These are phyloP conservation scores for Seira musarum DNA, from an alignment of 2,888 invertebrate species.

Conservation along the genomic window DNA sequence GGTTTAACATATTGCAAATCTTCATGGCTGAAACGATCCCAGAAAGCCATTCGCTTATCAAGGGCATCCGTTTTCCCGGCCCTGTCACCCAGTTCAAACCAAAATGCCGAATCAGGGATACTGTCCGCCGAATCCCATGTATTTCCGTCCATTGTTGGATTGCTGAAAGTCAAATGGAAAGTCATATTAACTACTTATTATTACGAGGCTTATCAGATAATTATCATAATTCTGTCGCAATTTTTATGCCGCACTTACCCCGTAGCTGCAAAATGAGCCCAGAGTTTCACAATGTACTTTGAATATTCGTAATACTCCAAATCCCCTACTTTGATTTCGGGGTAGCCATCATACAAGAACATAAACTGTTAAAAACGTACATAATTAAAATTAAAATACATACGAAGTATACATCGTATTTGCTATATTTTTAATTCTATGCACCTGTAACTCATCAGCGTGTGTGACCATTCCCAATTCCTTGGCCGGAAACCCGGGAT, in stretches of 20 bases:
- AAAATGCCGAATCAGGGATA: not conserved
- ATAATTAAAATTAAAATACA: too few relatives aligned
- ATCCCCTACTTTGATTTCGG: slow-evolving; percentile 23
- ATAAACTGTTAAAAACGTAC: too few relatives aligned
- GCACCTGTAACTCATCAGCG: slow-evolving; percentile 34
- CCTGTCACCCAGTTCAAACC: slow-evolving; percentile 32
- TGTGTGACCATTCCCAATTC: slow-evolving; percentile 24
- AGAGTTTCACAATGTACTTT: slow-evolving; percentile 17
- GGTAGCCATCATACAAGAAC: slow-evolving; percentile 28
- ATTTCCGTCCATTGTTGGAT: not conserved
- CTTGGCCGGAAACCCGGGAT: slow-evolving; percentile 72
- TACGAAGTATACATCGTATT: too few relatives aligned
- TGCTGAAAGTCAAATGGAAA: too few relatives aligned
- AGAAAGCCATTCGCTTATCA: slow-evolving; percentile 22
- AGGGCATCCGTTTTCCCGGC: not conserved
- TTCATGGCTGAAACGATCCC: too few relatives aligned
- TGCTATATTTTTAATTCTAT: too few relatives aligned
- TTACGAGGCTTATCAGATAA: not conserved
- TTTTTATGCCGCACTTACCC: too few relatives aligned
- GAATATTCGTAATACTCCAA: slow-evolving; percentile 33
- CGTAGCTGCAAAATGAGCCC: slow-evolving; percentile 23
- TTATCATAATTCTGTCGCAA: not conserved
- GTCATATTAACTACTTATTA: too few relatives aligned
- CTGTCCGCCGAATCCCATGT: not conserved
- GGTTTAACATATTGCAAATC: too few relatives aligned